Percentiles rank a stretch among this genome's conserved stretches.
phyloP scores from a whole-genome alignment of 1,140 invertebrate genomes.

The Drosophila murphyi region DNA sequence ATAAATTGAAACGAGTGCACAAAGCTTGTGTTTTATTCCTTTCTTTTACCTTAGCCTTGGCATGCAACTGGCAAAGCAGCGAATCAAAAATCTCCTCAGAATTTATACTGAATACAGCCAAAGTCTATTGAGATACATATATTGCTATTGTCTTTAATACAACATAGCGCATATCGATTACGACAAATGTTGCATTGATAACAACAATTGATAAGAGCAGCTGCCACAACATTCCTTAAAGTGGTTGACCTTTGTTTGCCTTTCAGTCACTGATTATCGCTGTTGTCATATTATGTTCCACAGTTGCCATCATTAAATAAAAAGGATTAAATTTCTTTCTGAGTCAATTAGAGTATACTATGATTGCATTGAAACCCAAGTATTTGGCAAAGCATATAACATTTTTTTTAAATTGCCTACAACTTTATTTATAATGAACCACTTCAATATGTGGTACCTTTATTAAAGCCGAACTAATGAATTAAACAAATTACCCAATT shows the following conservation, averaged over 20 bases:
- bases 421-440: too few species aligned
- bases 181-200: background rate
- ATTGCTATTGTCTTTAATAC: too few species aligned
- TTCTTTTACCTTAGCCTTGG: background rate
- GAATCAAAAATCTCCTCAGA: background rate
- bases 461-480: too few species aligned
- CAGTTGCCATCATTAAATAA: background rate
- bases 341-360: too few species aligned
- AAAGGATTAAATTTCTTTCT: background rate
- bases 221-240: background rate
- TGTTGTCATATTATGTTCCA: background rate
- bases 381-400: too few species aligned
- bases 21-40: background rate
- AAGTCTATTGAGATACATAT: too few species aligned
- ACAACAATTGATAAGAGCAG: background rate
- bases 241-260: background rate
- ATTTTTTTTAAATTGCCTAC: too few species aligned
- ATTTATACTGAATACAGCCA: background rate
- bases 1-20: background rate
- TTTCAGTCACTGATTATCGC: background rate
- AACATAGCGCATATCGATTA: background rate
- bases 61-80: conserved; percentile 10
- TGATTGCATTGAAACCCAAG: too few species aligned
- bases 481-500: too few species aligned
- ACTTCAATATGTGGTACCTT: too few species aligned